Evolutionary conservation across 2,888 invertebrate genomes (phyloP), one percentile per base, ranked within the genome.

Genomic region (Frankliniella fusca): DNA sequence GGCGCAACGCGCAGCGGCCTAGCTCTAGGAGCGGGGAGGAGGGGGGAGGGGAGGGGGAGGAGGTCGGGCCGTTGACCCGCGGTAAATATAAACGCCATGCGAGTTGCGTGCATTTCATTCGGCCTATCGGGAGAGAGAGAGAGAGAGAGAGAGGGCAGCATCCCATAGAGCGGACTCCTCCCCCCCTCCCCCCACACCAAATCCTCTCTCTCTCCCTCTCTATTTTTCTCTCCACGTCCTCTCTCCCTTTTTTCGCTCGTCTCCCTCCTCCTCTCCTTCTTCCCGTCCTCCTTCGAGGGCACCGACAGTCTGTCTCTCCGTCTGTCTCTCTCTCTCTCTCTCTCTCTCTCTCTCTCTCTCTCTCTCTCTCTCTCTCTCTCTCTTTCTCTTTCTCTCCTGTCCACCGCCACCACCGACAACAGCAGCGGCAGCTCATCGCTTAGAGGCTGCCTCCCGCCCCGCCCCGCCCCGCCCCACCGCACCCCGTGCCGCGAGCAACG

Each of bases 21-120:
- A 38, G 54, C 54, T 12, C 54, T 54, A 54, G 54, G 54, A 18
- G 54, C 54, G 2, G 54, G 5, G 54, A 2, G 18, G 61, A 10
- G 61, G 61, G 15, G 15, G 15, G 15, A 0, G 38, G 38, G 5
- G 38, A 38, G 38, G 38, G 5, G 38, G 5, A 5, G 38, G 38
- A 38, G 5, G 38, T 5, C 38, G 3, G 61, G 61, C 61, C 61
- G 61, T 61, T 61, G 61, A 76, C 70, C 70, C 27, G 70, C 70
- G 70, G 70, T 76, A 76, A 76, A 76, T 76, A 76, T 76, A 76
- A 76, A 76, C 70, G 70, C 27, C 27, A 76, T 76, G 70, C 70
- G 70, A 76, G 70, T 76, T 76, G 70, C 70, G 70, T 76, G 27
- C 70, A 76, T 76, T 76, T 76, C 70, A 76, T 76, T 27, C 23